Conservation (phyloP, 2,113 vertebrate species). For the Colaptes auratus region DNA sequence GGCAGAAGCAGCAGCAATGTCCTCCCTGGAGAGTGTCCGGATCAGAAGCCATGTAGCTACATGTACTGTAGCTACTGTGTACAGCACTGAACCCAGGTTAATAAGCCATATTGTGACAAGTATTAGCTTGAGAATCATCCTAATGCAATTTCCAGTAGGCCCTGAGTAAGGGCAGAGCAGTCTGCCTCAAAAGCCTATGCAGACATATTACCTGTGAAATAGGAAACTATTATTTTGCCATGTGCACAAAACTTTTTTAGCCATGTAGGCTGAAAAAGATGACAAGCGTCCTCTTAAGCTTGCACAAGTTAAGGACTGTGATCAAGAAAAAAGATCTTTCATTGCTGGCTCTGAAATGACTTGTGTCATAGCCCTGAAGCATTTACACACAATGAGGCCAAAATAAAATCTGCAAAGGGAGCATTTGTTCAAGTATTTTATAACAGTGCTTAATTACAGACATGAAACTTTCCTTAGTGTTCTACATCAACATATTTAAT, state of each 20-base stretch:
- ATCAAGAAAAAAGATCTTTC: background rate
- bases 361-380: background rate
- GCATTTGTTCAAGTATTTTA: background rate
- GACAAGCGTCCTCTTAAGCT: background rate
- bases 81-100: background rate
- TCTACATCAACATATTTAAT: background rate
- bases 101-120: background rate
- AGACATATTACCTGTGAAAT: background rate
- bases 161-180: background rate
- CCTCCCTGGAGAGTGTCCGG: background rate
- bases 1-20: background rate
- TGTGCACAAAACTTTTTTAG: background rate
- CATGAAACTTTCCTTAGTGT: background rate
- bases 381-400: background rate
- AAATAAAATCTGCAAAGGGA: background rate
- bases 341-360: background rate
- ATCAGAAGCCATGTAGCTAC: background rate
- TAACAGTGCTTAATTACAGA: background rate
- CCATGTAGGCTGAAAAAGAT: background rate
- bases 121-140: background rate
- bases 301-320: background rate
- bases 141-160: background rate
- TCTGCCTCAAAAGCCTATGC: background rate
- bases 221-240: background rate
- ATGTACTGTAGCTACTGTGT: background rate